Evolutionary conservation across 2,113 vertebrate species (phyloP), one percentile per base, ranked within the genome.

Genomic region (Syngnathus floridae): DNA sequence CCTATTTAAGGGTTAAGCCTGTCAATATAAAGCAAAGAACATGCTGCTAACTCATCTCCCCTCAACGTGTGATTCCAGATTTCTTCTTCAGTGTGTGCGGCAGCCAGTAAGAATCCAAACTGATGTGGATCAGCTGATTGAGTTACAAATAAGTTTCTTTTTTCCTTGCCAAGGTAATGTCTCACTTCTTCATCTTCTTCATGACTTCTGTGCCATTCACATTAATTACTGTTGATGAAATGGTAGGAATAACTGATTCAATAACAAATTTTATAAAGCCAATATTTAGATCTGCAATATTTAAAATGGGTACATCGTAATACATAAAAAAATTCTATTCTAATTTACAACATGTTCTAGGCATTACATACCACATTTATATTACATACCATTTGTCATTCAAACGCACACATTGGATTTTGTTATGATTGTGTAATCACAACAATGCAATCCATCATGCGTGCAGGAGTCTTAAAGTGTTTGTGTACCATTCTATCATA

Each of bases 141-240:
- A 67, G 65, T 82, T 77, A 69, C 83, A 85, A 70, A 75, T 68
- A 85, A 79, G 65, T 86, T 79, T 68, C 70, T 68, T 82, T 81
- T 81, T 87, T 86, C 75, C 86, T 87, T 89, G 69, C 71, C 65
- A 85, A 90, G 90, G 90, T 92, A 92, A 83, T 89, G 64, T 19
- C 26, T 74, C 22, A 57, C 37, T 45, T 43, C 21, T 61, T 61
- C 43, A 43, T 43, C 37, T 26, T 43, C 21, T 61, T 61, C 26
- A 43, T 43, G n/a, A 26, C 21, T 37, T 61, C 7, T 43, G 38
- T 41, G 38, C 21, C 38, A 41, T 7, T 22, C 12, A 41, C 38
- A 16, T 26, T 14, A 61, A 43, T 16, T 16, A 26, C 13, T 5
- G 10, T 60, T 38, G 57, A 11, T 38, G 21, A 22, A 26, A 26